Conservation (phyloP, 2,113 vertebrate genomes). For the Aramus guarauna region DNA sequence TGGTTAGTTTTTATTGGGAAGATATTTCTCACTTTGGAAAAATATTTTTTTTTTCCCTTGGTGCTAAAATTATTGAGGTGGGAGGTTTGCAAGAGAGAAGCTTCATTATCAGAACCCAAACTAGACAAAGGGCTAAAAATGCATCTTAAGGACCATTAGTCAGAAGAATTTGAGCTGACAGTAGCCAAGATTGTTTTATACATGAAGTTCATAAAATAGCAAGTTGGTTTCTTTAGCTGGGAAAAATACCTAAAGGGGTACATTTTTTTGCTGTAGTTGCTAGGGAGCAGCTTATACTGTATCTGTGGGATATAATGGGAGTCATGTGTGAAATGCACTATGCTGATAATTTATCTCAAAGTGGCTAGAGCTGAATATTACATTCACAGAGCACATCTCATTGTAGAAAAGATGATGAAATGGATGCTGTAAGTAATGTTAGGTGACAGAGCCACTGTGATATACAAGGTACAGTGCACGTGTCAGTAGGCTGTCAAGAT, state of each 20-base stretch:
- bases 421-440: not conserved
- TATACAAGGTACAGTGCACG: not conserved
- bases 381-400: not conserved
- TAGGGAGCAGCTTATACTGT: not conserved
- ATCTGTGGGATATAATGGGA: conserved; percentile 25
- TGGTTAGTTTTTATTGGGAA: not conserved
- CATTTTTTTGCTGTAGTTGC: conserved; percentile 34
- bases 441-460: not conserved
- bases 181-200: conserved; percentile 18
- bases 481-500: not conserved
- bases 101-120: not conserved
- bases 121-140: conserved; percentile 2
- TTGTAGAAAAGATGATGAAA: not conserved
- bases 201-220: conserved; percentile 38
- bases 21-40: not conserved
- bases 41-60: not conserved
- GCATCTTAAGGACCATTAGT: conserved; percentile 43
- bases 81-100: not conserved
- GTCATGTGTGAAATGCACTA: not conserved
- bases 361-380: not conserved
- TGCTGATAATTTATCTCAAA: not conserved
- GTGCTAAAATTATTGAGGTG: conserved; percentile 19
- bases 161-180: conserved; percentile 12
- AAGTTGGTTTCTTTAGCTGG: not conserved
- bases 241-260: not conserved